Evolutionary conservation across 2,797 vertebrate genomes (phyloP), one percentile per base, ranked within the genome.

Genomic region (Falco naumanni): DNA sequence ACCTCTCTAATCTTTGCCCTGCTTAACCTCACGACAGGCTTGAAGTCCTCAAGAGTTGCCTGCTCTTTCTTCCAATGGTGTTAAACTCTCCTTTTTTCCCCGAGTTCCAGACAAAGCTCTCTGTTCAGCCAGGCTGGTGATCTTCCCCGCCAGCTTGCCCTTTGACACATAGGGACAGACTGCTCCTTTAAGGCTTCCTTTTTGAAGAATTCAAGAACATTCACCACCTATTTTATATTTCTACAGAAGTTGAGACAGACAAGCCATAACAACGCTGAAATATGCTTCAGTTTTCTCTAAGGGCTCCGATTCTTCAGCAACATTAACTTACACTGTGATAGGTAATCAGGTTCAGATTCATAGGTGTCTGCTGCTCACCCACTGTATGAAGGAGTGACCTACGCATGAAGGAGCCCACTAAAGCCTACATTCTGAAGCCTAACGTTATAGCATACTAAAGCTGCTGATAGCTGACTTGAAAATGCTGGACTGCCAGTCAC

Each of bases 241-340:
- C 41, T 80, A 89, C 66, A 92, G 25, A 91, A 96, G 93, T 5
- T 18, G 61, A 91, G 60, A 91, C 29, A 77, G 75, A 66, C n/a
- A 75, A 88, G 53, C 34, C 37, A 33, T 78, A 84, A 94, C 22
- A 84, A 54, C 34, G 61, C 31, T 41, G 39, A 80, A 69, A 77
- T 37, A 50, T 3, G 10, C 37, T 78, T 45, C 16, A 47, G 53
- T 24, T 65, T 84, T 33, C 37, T 80, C 39, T 26, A n/a, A 51
- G 56, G 31, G 56, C 12, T 60, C 16, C 0, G 3, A n/a, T 47
- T 85, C 33, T 60, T 56, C 43, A 69, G 64, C 28, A 85, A 66
- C 34, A 59, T 33, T 34, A 82, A 19, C 18, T 76, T 54, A 71
- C 1, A 24, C 21, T 24, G 22, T 28, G 29, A 80, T 6, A 71